Percentiles rank a stretch among this genome's conserved stretches.
Conservation (phyloP, 2,113 vertebrate genomes). For the Saimiri boliviensis region DNA sequence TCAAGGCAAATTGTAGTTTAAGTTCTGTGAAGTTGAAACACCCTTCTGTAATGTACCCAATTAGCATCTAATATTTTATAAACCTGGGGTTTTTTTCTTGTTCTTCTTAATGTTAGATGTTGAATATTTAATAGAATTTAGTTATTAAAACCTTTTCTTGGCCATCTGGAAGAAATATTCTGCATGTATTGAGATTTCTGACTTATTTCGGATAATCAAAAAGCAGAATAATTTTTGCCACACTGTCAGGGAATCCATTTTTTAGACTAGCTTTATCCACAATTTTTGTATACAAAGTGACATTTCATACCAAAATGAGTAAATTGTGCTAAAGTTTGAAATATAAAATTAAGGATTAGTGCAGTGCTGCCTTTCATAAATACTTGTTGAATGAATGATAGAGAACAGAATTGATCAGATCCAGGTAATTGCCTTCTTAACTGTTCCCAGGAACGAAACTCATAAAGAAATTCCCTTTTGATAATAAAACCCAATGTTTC, state of each 20-base stretch:
- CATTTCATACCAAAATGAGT: neutral
- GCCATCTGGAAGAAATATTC: neutral
- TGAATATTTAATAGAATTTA: neutral
- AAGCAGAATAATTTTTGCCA: neutral
- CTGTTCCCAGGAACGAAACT: neutral
- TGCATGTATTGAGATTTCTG: neutral
- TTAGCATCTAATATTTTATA: slow-evolving; percentile 12
- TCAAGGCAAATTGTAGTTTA: neutral
- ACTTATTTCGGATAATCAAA: neutral
- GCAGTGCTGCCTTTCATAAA: neutral
- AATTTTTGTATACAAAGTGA: neutral
- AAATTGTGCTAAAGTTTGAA: slow-evolving; percentile 11
- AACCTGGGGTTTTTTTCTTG: neutral
- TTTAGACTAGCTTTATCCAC: neutral
- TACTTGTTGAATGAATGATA: neutral
- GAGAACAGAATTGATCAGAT: neutral
- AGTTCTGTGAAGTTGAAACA: neutral
- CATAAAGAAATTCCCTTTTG: slow-evolving; percentile 22
- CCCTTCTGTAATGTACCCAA: neutral
- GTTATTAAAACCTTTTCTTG: neutral
- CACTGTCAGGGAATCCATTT: neutral
- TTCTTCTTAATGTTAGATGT: slow-evolving; percentile 15
- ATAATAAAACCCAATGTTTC: neutral
- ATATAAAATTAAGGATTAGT: neutral
- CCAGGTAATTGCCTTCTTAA: neutral